phyloP scores from a whole-genome alignment of 2,888 invertebrate genomes.

The Eupelmus urozonus region DNA sequence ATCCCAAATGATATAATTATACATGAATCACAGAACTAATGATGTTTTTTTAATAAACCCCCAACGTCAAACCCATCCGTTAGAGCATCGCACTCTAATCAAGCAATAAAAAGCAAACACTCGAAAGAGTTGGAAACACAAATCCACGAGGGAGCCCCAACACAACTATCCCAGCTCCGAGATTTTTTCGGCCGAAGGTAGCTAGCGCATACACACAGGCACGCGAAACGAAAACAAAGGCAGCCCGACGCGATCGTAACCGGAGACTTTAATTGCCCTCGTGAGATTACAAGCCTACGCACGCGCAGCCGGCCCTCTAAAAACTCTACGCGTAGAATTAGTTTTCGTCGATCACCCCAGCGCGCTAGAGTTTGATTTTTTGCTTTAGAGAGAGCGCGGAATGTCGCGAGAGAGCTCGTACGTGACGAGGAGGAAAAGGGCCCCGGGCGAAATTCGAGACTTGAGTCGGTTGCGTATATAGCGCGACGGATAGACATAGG shows the following conservation, averaged over 20 bases:
- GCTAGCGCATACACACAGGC: too few species aligned
- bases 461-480: neutral
- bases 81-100: too few species aligned
- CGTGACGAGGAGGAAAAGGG: conserved; percentile 35
- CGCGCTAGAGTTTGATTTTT: conserved; percentile 32
- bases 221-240: conserved; percentile 27
- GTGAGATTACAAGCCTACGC: conserved; percentile 31
- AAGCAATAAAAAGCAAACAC: neutral
- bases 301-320: neutral
- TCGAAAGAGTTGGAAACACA: neutral
- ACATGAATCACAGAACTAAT: too few species aligned
- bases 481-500: conserved; percentile 15
- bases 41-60: too few species aligned
- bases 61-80: too few species aligned
- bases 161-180: too few species aligned
- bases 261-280: conserved; percentile 44
- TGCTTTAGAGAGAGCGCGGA: neutral
- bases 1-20: too few species aligned
- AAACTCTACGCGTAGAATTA: conserved; percentile 5
- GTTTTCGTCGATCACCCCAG: conserved; percentile 32
- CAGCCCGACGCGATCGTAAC: conserved; percentile 31
- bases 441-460: conserved; percentile 41
- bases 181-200: neutral
- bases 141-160: too few species aligned
- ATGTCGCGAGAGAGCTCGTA: conserved; percentile 20